Percentiles rank a stretch among this genome's conserved stretches.
Evolutionary conservation across 2,113 vertebrate species (phyloP).

Genomic region (Promerops cafer): DNA sequence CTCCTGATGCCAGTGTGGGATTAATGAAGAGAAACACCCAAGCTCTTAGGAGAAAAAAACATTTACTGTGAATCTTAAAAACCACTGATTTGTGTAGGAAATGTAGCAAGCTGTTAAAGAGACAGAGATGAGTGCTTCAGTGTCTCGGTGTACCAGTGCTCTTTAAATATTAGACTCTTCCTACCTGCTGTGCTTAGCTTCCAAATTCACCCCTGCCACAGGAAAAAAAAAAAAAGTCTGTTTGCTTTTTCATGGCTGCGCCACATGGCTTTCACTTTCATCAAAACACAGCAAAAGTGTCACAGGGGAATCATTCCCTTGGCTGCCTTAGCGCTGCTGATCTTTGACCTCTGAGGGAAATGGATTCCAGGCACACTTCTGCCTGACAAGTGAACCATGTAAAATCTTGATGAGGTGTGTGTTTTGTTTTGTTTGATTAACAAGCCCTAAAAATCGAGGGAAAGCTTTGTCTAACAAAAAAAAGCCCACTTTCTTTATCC

Average conservation of each 20-base stretch:
- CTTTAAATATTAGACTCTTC: neutral
- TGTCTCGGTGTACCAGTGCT: neutral
- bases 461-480: neutral
- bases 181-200: constrained; percentile 29
- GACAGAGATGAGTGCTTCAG: neutral
- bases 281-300: constrained; percentile 55
- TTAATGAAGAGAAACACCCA: neutral
- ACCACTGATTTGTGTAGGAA: neutral
- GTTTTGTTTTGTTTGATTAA: constrained; percentile 50
- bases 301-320: constrained; percentile 31
- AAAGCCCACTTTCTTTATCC: neutral
- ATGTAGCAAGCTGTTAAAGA: neutral
- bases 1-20: neutral
- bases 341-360: constrained; percentile 51
- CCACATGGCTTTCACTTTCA: constrained; percentile 54
- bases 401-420: constrained; percentile 54
- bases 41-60: neutral
- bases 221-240: neutral
- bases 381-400: constrained; percentile 39
- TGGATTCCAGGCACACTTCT: constrained; percentile 55
- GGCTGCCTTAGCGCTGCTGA: constrained; percentile 26
- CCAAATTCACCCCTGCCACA: neutral
- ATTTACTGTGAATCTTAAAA: neutral
- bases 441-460: neutral
- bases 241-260: constrained; percentile 23